Conservation (phyloP, 92 coral and sea anemone species). For the Palythoa caribaeorum region DNA sequence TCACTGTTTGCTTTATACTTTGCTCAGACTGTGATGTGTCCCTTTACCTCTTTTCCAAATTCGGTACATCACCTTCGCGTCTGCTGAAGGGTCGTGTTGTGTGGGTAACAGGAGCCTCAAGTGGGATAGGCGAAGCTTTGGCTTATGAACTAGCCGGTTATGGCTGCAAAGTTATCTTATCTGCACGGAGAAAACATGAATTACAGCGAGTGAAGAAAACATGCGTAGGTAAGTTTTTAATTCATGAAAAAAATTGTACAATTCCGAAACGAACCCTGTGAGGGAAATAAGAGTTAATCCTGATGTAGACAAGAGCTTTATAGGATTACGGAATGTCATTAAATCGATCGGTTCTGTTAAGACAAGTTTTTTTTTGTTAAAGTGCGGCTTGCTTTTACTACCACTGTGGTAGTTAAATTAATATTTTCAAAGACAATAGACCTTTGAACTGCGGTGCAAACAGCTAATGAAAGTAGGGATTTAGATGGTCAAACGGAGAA, state of each 20-base stretch:
- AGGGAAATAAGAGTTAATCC: not conserved
- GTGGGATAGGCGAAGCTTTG: conserved; percentile 93
- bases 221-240: conserved; percentile 75
- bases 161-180: conserved; percentile 88
- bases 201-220: conserved; percentile 84
- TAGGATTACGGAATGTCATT: not conserved
- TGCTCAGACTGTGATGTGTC: conserved; percentile 79
- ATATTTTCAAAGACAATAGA: not conserved
- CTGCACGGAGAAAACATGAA: conserved; percentile 88
- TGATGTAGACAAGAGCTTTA: not conserved
- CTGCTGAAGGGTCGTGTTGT: conserved; percentile 83
- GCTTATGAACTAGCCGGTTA: conserved; percentile 89
- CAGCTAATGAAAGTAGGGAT: too few relatives aligned
- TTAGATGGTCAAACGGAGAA: too few relatives aligned
- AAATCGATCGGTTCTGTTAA: not conserved
- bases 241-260: not conserved
- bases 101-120: conserved; percentile 99
- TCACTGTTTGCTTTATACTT: not conserved
- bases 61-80: conserved; percentile 77
- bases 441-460: not conserved
- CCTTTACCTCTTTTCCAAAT: conserved; percentile 77
- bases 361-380: not conserved
- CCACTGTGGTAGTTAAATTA: not conserved
- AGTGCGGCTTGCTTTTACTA: not conserved
- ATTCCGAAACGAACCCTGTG: not conserved